A percentile compares a stretch with the other conserved stretches of the same genome.
Conservation (phyloP, 2,797 vertebrate species). For the Knipowitschia caucasica region DNA sequence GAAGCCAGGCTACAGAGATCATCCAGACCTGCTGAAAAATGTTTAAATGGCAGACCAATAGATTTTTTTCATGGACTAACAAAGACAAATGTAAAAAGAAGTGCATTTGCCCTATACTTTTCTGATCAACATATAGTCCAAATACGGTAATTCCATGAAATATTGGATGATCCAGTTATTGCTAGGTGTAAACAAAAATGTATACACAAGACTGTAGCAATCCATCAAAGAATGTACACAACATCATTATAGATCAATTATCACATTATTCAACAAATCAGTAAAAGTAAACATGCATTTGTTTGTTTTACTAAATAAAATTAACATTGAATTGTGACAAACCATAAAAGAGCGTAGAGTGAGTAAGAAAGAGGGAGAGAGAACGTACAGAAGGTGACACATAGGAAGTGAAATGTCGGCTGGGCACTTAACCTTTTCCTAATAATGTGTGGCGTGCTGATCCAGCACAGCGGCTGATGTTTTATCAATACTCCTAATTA, state of each 20-base stretch:
- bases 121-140: too few relatives aligned
- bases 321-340: neutral
- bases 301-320: too few relatives aligned
- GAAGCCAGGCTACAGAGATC: conserved; percentile 15
- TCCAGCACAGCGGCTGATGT: conserved; percentile 67
- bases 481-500: conserved; percentile 75
- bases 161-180: too few relatives aligned
- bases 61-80: neutral
- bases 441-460: conserved; percentile 72
- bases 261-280: too few relatives aligned
- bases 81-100: neutral
- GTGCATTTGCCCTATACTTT: neutral
- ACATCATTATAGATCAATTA: too few relatives aligned
- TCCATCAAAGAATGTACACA: neutral
- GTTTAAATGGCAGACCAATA: neutral
- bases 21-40: neutral
- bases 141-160: too few relatives aligned
- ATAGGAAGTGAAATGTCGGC: conserved; percentile 67
- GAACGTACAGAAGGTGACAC: conserved; percentile 21
- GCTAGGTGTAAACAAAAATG: neutral
- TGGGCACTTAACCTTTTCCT: conserved; percentile 74
- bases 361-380: conserved; percentile 14
- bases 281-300: too few relatives aligned
- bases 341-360: conserved; percentile 3
- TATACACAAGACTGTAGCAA: too few relatives aligned